phyloP scores from a whole-genome alignment of 2,888 invertebrate genomes.

The Agriopis leucophaearia region DNA sequence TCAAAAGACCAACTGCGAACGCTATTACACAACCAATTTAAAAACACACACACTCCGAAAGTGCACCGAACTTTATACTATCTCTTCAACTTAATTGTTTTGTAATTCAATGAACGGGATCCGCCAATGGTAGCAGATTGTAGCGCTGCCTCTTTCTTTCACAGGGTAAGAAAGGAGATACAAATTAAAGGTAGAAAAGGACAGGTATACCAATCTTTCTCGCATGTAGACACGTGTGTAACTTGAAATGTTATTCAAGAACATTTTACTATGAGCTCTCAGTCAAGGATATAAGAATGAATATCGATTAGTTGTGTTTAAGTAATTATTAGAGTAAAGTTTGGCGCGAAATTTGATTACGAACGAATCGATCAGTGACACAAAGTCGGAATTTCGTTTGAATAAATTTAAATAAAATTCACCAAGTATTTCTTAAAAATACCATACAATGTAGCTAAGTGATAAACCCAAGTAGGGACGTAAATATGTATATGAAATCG shows the following conservation, averaged over 20 bases:
- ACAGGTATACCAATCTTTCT: slow-evolving; percentile 54
- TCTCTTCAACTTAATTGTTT: slow-evolving; percentile 57
- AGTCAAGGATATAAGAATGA: slow-evolving; percentile 7
- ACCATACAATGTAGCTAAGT: not conserved
- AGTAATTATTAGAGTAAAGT: slow-evolving; percentile 23
- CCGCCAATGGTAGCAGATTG: slow-evolving; percentile 55
- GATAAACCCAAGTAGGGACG: no score
- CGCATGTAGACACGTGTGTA: slow-evolving; percentile 59
- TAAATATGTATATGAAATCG: no score
- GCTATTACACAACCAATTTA: slow-evolving; percentile 64
- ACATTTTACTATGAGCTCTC: slow-evolving; percentile 48
- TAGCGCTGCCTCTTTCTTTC: slow-evolving; percentile 48
- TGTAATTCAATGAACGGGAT: slow-evolving; percentile 61
- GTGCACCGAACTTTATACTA: slow-evolving; percentile 40
- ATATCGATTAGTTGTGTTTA: slow-evolving; percentile 30
- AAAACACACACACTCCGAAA: slow-evolving; percentile 47
- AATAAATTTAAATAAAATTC: not conserved
- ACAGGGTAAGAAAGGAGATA: slow-evolving; percentile 44
- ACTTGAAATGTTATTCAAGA: slow-evolving; percentile 43
- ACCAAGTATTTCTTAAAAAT: no score
- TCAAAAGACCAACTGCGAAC: slow-evolving; percentile 30
- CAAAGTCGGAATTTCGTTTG: slow-evolving; percentile 11
- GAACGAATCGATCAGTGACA: slow-evolving; percentile 57
- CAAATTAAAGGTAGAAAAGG: slow-evolving; percentile 50
- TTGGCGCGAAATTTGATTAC: slow-evolving; percentile 57